A percentile compares a stretch with the other conserved stretches of the same genome.
These are phyloP conservation scores for Podargus strigoides DNA, from an alignment of 2,797 vertebrate genomes.

Conservation along the genomic window DNA sequence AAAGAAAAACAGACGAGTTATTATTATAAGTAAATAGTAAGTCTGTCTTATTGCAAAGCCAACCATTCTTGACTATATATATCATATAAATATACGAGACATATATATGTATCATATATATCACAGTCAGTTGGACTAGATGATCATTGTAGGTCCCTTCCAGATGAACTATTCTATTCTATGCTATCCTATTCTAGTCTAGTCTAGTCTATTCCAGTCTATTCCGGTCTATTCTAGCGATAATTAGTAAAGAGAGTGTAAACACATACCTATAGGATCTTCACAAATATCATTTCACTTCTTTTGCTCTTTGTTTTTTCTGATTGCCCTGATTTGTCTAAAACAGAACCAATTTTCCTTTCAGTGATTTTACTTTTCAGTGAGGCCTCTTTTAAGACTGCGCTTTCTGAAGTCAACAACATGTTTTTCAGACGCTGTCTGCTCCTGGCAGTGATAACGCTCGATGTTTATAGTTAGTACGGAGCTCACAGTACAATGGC, in stretches of 20 bases:
- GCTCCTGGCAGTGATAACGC: too few relatives aligned
- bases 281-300: neutral
- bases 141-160: neutral
- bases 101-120: neutral
- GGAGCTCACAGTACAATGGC: too few relatives aligned
- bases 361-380: too few relatives aligned
- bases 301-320: neutral
- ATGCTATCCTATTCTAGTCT: too few relatives aligned
- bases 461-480: too few relatives aligned
- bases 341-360: too few relatives aligned
- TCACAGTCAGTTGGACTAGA: neutral
- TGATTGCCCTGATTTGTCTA: too few relatives aligned
- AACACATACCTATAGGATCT: neutral
- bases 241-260: neutral
- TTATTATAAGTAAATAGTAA: neutral
- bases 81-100: neutral
- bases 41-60: neutral
- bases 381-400: too few relatives aligned
- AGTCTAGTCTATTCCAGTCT: rapidly evolving
- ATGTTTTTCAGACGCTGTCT: too few relatives aligned
- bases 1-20: neutral
- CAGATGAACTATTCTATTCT: neutral
- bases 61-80: neutral
- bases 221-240: too few relatives aligned
- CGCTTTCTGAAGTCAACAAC: too few relatives aligned